A percentile compares a stretch with the other conserved stretches of the same genome.
Evolutionary conservation across 2,888 invertebrate species (phyloP).

Genomic region (Dasysyrphus albostriatus): DNA sequence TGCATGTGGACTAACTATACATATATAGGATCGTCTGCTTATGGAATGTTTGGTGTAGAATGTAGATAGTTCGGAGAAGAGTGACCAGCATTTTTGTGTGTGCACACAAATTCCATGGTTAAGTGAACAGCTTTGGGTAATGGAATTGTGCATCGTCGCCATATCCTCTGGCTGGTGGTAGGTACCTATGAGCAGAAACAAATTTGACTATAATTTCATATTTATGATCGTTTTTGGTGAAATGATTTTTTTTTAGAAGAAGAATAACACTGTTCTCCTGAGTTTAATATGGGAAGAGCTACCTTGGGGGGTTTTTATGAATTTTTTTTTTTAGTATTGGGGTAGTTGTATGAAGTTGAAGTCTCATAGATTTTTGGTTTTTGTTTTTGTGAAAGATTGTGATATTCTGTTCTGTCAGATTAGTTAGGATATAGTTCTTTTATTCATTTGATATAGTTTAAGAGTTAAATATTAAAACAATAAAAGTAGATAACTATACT

Average conservation of each 20-base stretch:
- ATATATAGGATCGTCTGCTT: not conserved
- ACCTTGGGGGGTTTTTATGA: not conserved
- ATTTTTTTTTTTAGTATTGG: not conserved
- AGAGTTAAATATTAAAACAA: too few relatives aligned
- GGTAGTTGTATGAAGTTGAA: not conserved
- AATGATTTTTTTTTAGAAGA: not conserved
- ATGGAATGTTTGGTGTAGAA: constrained; percentile 2
- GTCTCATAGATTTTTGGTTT: not conserved
- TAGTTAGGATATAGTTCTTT: not conserved
- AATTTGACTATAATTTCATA: constrained; percentile 47
- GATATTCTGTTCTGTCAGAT: not conserved
- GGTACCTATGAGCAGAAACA: constrained; percentile 32
- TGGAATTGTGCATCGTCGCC: constrained; percentile 57
- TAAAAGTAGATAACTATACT: too few relatives aligned
- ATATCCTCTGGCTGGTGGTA: not conserved
- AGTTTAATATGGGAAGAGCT: not conserved
- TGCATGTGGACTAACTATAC: not conserved
- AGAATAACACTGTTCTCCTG: not conserved
- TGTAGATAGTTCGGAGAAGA: not conserved
- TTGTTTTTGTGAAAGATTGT: not conserved
- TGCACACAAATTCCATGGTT: constrained; percentile 54
- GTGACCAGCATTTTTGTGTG: constrained; percentile 51
- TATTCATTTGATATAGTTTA: too few relatives aligned
- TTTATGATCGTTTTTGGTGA: constrained; percentile 43
- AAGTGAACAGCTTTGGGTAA: constrained; percentile 70